Evolutionary conservation across 2,888 invertebrate species (phyloP).

Genomic region (Seladonia tumulorum): DNA sequence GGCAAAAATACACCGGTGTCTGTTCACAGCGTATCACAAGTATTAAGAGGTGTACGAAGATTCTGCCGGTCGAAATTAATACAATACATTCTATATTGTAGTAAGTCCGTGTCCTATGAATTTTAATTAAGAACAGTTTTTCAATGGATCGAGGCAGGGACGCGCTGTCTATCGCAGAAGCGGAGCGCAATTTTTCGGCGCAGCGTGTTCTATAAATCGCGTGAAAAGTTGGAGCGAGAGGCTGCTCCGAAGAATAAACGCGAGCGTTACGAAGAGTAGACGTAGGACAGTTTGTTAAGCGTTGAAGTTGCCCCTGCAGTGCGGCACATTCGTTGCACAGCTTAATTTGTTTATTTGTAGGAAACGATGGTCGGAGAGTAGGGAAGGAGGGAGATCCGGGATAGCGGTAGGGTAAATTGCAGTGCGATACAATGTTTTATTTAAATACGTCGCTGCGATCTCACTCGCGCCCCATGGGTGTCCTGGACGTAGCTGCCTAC

Average conservation of each 20-base stretch:
- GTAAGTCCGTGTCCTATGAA: background rate
- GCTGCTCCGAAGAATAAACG: slow-evolving; percentile 62
- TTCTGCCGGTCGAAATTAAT: too few relatives aligned
- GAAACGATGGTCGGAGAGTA: slow-evolving; percentile 51
- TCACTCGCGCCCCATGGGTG: slow-evolving; percentile 80
- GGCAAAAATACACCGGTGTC: too few relatives aligned
- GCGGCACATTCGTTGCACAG: slow-evolving; percentile 76
- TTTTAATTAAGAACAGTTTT: background rate
- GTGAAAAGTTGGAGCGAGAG: slow-evolving; percentile 19
- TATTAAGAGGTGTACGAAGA: too few relatives aligned
- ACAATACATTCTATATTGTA: too few relatives aligned
- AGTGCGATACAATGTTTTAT: slow-evolving; percentile 82
- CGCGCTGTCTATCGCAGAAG: background rate
- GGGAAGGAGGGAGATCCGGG: slow-evolving; percentile 38
- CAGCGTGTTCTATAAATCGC: slow-evolving; percentile 7
- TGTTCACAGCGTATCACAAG: too few relatives aligned
- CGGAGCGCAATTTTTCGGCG: background rate
- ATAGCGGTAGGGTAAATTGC: slow-evolving; percentile 75
- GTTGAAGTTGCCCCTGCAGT: slow-evolving; percentile 70
- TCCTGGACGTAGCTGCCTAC: slow-evolving; percentile 80
- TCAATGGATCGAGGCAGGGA: background rate
- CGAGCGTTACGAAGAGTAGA: slow-evolving; percentile 60
- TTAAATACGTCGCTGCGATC: slow-evolving; percentile 81
- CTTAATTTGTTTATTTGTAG: slow-evolving; percentile 82
- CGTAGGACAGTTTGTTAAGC: slow-evolving; percentile 70